Base-by-base conservation (phyloP, 1,140 invertebrate genomes). In the Drosophila erecta region DNA sequence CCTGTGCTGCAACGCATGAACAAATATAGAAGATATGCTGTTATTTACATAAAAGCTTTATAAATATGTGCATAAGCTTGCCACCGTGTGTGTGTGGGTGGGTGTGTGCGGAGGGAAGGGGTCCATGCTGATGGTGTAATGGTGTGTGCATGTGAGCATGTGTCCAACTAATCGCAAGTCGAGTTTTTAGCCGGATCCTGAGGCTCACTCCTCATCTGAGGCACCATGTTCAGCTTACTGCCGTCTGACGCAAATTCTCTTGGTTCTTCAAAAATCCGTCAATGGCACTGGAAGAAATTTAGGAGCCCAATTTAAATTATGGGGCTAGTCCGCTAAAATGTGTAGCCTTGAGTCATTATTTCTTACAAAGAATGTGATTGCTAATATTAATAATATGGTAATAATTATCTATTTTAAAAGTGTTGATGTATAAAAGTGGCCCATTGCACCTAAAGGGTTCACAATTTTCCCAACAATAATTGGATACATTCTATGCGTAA, bases 21-120 rank as follows among this genome's bases (percentile, higher is more conserved):
- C 40, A 69, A 77, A 80, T 76, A 67, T 53, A 76, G 49, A 76
- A 76, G 65, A 85, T 66, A 62, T 83, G 70, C 76, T 65, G 65
- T 76, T 76, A 67, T 85, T 79, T 72, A 64, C 58, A 85, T 80
- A 74, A 84, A 79, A 75, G 55, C 54, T 76, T 55, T 77, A 60
- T 64, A 79, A 83, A 83, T 76, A 77, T 77, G 64, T 77, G 55
- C 73, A 77, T 50, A 69, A 66, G 61, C 66, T 56, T 57, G 46
- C 64, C 64, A 50, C 64, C 55, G 38, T 40, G 46, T 12, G 55
- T 38, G 51, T 20, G 33, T 55, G 37, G 35, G 41, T 44, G 40
- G 5, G 6, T 27, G 27, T 44, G 33, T 46, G 37, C 33, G 49
- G 15, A 33, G 6, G 20, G n/a, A 43, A 40, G 38, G 24, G 51